A percentile compares a stretch with the other conserved stretches of the same genome.
Conservation (phyloP, 2,888 invertebrate species). For the Drosophila rellima region DNA sequence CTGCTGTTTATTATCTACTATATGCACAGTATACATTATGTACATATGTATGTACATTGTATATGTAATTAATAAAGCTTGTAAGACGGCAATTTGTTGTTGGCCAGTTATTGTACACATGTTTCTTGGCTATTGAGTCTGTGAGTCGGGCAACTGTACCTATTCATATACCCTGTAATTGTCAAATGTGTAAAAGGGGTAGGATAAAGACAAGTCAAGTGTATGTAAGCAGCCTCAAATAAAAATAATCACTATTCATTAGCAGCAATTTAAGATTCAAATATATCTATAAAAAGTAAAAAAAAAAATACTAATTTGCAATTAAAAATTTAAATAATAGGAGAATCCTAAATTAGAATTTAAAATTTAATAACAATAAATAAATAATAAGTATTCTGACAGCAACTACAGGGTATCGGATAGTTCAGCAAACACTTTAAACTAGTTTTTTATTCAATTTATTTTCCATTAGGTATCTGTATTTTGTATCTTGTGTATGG, state of each 20-base stretch:
- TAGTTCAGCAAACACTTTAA: not conserved
- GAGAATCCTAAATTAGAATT: not conserved
- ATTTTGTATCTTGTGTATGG: constrained; percentile 36
- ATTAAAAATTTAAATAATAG: not conserved
- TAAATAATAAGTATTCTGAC: not conserved
- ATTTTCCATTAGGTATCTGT: constrained; percentile 21
- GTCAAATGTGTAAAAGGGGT: not conserved
- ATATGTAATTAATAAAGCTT: constrained; percentile 59
- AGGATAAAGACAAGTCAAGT: not conserved
- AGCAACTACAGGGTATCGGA: not conserved
- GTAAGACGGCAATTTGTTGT: constrained; percentile 59
- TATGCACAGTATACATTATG: constrained; percentile 30
- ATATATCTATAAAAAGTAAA: not conserved
- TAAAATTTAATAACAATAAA: not conserved
- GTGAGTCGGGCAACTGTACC: constrained; percentile 49
- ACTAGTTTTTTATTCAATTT: constrained; percentile 14
- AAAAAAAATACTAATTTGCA: not conserved
- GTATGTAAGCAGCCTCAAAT: no score
- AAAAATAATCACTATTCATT: no score
- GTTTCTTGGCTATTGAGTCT: constrained; percentile 38
- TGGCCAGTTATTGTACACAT: constrained; percentile 53
- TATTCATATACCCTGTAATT: constrained; percentile 25
- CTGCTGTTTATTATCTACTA: constrained; percentile 44
- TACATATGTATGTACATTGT: constrained; percentile 3
- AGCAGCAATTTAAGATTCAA: no score